These are phyloP conservation scores for Corydoras sp. DNA, from an alignment of 2,113 vertebrate genomes.

Conservation along the genomic window DNA sequence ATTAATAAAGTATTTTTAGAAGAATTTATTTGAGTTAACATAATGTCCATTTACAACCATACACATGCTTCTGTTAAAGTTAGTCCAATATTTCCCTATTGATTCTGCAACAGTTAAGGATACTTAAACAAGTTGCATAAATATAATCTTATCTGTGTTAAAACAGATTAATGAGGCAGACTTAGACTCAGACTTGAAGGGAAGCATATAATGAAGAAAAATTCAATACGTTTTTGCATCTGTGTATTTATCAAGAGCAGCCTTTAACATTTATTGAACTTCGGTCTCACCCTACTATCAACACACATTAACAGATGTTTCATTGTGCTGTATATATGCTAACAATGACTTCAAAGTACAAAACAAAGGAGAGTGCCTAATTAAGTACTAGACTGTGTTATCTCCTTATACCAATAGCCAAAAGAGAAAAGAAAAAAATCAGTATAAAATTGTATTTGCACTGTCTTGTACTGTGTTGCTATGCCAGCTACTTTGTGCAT, in stretches of 20 bases:
- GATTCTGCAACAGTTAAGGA: background rate
- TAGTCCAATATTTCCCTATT: constrained; percentile 2
- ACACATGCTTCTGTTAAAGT: background rate
- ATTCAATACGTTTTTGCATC: constrained; percentile 44
- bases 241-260: constrained; percentile 40
- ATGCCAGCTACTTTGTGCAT: no score
- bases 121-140: constrained; percentile 22
- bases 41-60: background rate
- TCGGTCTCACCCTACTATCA: constrained; percentile 26
- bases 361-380: constrained; percentile 13
- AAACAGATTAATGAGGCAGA: constrained; percentile 45
- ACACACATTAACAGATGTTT: constrained; percentile 29
- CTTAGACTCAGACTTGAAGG: constrained; percentile 24
- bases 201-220: constrained; percentile 39
- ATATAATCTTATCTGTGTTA: constrained; percentile 37
- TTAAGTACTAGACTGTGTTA: background rate
- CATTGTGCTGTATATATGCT: constrained; percentile 10
- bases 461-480: no score
- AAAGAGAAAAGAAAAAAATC: constrained; percentile 3
- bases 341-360: constrained; percentile 15
- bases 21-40: no score
- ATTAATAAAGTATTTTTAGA: no score
- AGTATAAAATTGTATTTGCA: background rate
- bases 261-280: constrained; percentile 36
- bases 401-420: background rate